Base-by-base conservation (phyloP, 53 echinoderm and acorn worm species). In the Holothuria scabra region DNA sequence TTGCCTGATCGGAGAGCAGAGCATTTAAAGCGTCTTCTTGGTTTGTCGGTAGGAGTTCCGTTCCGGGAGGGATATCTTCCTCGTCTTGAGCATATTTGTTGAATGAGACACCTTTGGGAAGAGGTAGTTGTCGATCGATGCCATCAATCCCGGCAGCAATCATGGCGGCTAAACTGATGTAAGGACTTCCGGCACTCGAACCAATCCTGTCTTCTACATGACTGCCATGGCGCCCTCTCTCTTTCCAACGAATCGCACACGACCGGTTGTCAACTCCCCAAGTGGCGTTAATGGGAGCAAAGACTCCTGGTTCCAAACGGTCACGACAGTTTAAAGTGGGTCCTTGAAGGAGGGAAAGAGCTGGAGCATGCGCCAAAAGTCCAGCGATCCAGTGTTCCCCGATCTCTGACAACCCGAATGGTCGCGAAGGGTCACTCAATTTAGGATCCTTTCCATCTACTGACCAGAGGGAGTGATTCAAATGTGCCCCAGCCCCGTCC, bases 181-280 rank as follows among this genome's bases (percentile, higher is more conserved):
- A 76, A 8, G 76, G 76, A 11, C 23, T 76, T 19, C 76, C 56
- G 57, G 25, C 76, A 31, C 76, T 76, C 26, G 76, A 46, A 11
- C 76, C 76, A 18, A 76, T 25, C 14, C 76, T 25, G 57, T 76
- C 29, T 29, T 76, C 76, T 26, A 76, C 57, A 30, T 76, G 57
- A 32, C 56, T 76, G 12, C 76, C 21, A 28, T 48, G 55, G 18
- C 20, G 32, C 6, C 81, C 81, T 20, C 81, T 80, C 30, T 87
- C 74, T 31, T 87, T 86, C n/a, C 86, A 76, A 19, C 87, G 64
- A 1, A 90, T 14, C 21, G 83, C 83, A 26, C 63, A 48, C 3
- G 83, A 75, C 46, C 90, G 90, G 33, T 90, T 90, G 46, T 87
- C 90, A 59, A 87, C 46, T 28, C 87, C 90, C 90, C 90, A 90